A percentile compares a stretch with the other conserved stretches of the same genome.
phyloP scores from a whole-genome alignment of 2,888 invertebrate species.

The Cremastobaeus sp. region DNA sequence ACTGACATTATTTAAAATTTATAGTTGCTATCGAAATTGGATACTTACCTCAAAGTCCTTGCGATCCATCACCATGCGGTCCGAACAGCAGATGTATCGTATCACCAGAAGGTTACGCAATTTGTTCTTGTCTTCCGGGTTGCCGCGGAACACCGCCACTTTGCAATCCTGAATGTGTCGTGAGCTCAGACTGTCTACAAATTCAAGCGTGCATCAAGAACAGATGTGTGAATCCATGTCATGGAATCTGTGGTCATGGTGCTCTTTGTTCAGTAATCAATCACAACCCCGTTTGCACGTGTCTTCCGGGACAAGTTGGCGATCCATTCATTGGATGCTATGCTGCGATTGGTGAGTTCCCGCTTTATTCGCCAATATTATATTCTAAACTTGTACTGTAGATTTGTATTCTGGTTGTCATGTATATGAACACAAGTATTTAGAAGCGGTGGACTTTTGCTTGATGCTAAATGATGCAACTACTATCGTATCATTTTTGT shows the following conservation, averaged over 20 bases:
- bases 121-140: conserved; percentile 83
- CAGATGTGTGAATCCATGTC: conserved; percentile 90
- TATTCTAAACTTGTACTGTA: too few species aligned
- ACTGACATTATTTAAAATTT: conserved; percentile 3
- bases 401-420: too few species aligned
- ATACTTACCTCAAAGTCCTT: conserved; percentile 70
- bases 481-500: too few species aligned
- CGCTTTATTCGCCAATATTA: too few species aligned
- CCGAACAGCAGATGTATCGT: conserved; percentile 91
- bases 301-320: conserved; percentile 86
- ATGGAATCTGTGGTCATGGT: conserved; percentile 87
- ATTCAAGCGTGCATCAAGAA: conserved; percentile 88
- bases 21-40: conserved; percentile 45
- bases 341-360: conserved; percentile 46
- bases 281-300: conserved; percentile 92
- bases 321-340: conserved; percentile 88
- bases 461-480: conserved; percentile 4
- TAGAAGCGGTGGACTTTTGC: not conserved
- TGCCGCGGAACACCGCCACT: conserved; percentile 89
- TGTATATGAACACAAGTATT: conserved; percentile 20
- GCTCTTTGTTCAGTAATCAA: conserved; percentile 89
- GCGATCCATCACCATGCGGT: conserved; percentile 83
- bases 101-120: conserved; percentile 65
- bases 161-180: conserved; percentile 91
- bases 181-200: conserved; percentile 89